Evolutionary conservation across 2,113 vertebrate species (phyloP), one percentile per base, ranked within the genome.

Genomic region (Lutjanus erythropterus): DNA sequence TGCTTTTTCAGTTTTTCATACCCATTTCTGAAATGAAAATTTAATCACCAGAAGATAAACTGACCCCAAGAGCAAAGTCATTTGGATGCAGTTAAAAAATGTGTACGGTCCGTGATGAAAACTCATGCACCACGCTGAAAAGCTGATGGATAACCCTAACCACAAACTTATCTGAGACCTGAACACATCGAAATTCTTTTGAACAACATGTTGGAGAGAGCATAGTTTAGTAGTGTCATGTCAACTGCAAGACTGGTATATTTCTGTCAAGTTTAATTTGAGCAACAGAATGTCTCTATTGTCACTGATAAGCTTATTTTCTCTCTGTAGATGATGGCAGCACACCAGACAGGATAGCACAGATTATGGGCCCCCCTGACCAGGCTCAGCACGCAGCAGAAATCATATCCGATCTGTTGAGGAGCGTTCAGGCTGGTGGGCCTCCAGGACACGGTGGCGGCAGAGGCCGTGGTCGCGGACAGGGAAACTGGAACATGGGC

Each of bases 401-500:
- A 83, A 99, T 99, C 55, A 98, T 99, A 76, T 96, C 97, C 18
- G 98, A 99, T 81, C 94, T 99, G n/a, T 95, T 99, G 85, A 96
- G 97, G 86, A 99, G 98, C 58, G 97, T 99, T 72, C 97, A 99
- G 95, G 94, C 96, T n/a, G 98, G 97, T 9, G 98, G 98, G 29
- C 96, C 97, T 18, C 97, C 97, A 11, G 98, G 98, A 46, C 97
- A 97, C 27, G 98, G 97, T 37, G 98, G 98, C 21, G 98, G 98
- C 72, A 94, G 98, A 79, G 98, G 98, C 37, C 94, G 98, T 65
- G 98, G 98, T 35, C 95, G 98, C 56, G 98, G 98, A 37, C 97
- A 98, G 92, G 97, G 97, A 76, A 99, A 97, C 93, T 99, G 98
- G 98, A 99, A 98, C 89, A 99, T 99, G 97, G 97, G 97, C 1